Conservation (phyloP, 1,140 invertebrate species). For the fruit fly (Drosophila melanogaster) region DNA sequence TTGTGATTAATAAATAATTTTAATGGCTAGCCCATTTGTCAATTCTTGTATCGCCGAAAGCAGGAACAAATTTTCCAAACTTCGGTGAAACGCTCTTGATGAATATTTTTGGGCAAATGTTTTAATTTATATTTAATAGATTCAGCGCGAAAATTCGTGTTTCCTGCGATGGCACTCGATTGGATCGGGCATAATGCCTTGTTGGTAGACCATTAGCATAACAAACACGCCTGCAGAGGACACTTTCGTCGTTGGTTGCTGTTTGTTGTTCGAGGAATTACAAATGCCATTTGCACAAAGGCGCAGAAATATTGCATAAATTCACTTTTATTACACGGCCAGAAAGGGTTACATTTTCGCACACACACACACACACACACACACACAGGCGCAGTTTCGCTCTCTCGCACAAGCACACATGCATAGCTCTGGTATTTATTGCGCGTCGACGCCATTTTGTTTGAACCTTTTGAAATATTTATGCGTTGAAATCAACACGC, state of each 20-base stretch:
- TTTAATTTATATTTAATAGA: slow-evolving; percentile 61
- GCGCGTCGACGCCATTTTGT: slow-evolving; percentile 83
- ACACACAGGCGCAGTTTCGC: background rate
- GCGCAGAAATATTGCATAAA: slow-evolving; percentile 82
- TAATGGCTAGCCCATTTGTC: slow-evolving; percentile 38
- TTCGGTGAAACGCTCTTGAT: slow-evolving; percentile 14
- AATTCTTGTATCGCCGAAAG: slow-evolving; percentile 26
- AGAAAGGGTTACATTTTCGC: slow-evolving; percentile 34
- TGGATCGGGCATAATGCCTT: slow-evolving; percentile 48
- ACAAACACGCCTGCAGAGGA: slow-evolving; percentile 61
- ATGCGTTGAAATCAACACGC: slow-evolving; percentile 82
- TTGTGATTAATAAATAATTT: slow-evolving; percentile 33
- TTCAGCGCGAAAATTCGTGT: slow-evolving; percentile 17
- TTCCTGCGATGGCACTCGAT: slow-evolving; percentile 12
- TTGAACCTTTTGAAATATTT: slow-evolving; percentile 82
- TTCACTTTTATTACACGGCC: slow-evolving; percentile 78
- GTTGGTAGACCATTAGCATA: slow-evolving; percentile 69
- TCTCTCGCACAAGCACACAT: slow-evolving; percentile 17
- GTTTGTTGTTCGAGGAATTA: slow-evolving; percentile 53
- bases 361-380: slow-evolving; percentile 18
- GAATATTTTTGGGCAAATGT: slow-evolving; percentile 30
- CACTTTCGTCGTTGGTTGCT: slow-evolving; percentile 37
- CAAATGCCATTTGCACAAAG: slow-evolving; percentile 81
- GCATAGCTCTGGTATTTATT: slow-evolving; percentile 70
- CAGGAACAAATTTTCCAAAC: background rate